A percentile compares a stretch with the other conserved stretches of the same genome.
phyloP scores from a whole-genome alignment of 2,113 vertebrate species.

The Megaceryle torquata region DNA sequence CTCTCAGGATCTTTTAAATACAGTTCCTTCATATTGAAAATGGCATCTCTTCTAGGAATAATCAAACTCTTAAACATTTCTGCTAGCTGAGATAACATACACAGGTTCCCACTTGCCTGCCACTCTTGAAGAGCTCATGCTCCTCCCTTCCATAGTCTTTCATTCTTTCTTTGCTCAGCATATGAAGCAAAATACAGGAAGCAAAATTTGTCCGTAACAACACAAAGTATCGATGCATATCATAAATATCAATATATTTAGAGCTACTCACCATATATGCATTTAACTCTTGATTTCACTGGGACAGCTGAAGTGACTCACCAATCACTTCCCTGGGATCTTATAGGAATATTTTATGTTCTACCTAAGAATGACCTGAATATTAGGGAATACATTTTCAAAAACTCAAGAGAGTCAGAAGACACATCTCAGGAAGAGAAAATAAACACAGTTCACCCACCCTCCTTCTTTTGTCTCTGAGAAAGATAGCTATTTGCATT shows the following conservation, averaged over 20 bases:
- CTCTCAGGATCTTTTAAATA: neutral
- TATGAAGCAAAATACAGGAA: neutral
- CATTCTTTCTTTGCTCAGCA: neutral
- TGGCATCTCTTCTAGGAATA: neutral
- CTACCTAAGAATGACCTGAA: neutral
- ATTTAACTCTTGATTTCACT: neutral
- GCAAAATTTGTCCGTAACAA: neutral
- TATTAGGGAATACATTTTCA: neutral
- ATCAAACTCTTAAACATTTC: neutral
- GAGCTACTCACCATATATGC: neutral
- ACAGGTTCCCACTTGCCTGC: neutral
- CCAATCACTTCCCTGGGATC: neutral
- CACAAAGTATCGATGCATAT: neutral
- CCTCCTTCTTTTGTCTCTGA: neutral
- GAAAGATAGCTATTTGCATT: neutral
- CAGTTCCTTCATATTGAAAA: neutral
- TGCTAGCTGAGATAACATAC: neutral
- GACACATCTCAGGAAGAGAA: neutral
- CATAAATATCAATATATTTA: neutral
- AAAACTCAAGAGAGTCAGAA: neutral
- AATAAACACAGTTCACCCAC: neutral
- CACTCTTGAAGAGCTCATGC: neutral
- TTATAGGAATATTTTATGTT: neutral
- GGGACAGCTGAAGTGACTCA: neutral
- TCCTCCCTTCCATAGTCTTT: neutral